Base-by-base conservation (phyloP, 2,888 invertebrate genomes). In the Altica lythri region DNA sequence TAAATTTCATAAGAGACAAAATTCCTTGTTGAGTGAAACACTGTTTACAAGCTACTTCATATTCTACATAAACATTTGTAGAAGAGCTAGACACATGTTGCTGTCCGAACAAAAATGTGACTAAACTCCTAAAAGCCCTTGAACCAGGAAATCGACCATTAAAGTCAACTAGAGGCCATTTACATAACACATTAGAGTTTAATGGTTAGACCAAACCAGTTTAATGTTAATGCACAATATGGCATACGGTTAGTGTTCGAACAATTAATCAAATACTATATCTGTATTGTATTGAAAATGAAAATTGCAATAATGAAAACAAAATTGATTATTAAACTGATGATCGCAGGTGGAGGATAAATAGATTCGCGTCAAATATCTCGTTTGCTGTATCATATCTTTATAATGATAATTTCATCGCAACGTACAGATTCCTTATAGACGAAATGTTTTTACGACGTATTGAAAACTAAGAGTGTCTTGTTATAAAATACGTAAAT, bases 251-350 rank as follows among this genome's bases (percentile, higher is more conserved):
- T 16, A 16, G 34, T 34, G 16, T 16, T 16, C 16, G 2, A 16
- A 2, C 30, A 18, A 45, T 34, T 30, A 18, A 13, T 32, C 34
- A 34, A 34, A 34, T 9, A 16, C 34, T 13, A 34, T 45, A 18
- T 10, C n/a, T 16, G 35, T 10, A 44, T 29, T 12, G 4, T 18
- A 44, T 30, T 30, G 44, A 44, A 44, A 32, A 14, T 30, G 19
- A 44, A 44, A 44, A 40, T 25, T 40, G 16, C 40, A 40, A 27
- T 14, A 25, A 14, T 40, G 40, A 40, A 40, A 25, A 25, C 25
- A 8, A 40, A 40, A 40, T 34, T 40, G 27, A 14, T 40, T 38
- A 22, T 4, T 22, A 25, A 22, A 13, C 6, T 16, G 30, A 13
- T 30, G 34, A 40, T 19, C 12, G 14, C 40, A 40, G 40, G 25